A percentile compares a stretch with the other conserved stretches of the same genome.
These are phyloP conservation scores for Thamnophis sirtalis DNA, from an alignment of 2,113 vertebrate genomes.

Conservation along the genomic window DNA sequence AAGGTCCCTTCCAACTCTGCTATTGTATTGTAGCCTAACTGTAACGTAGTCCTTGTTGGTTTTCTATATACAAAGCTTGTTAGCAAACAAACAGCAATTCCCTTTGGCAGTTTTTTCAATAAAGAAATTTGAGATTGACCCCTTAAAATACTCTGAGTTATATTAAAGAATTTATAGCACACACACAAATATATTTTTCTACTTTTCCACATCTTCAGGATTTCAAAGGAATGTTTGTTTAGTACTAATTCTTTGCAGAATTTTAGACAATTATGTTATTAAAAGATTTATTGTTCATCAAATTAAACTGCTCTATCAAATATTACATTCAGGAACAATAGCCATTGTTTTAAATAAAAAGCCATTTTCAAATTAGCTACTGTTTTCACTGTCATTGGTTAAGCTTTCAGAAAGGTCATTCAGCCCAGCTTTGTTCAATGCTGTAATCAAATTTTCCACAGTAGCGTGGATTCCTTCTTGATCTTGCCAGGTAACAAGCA, in stretches of 20 bases:
- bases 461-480: constrained; percentile 86
- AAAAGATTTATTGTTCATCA: constrained; percentile 38
- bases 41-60: neutral
- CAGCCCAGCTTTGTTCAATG: constrained; percentile 80
- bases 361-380: constrained; percentile 51
- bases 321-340: constrained; percentile 53
- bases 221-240: neutral
- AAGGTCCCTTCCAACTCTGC: too few species aligned
- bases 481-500: constrained; percentile 96
- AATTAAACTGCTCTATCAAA: constrained; percentile 54
- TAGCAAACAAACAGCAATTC: neutral
- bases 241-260: neutral
- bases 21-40: too few species aligned
- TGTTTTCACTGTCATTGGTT: constrained; percentile 67
- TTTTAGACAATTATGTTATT: neutral
- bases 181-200: neutral
- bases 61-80: neutral
- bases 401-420: constrained; percentile 80
- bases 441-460: constrained; percentile 77
- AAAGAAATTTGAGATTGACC: neutral
- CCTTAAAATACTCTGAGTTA: neutral
- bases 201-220: neutral
- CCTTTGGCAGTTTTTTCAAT: neutral
- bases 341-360: constrained; percentile 43
- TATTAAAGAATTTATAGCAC: neutral